phyloP scores from a whole-genome alignment of 2,888 invertebrate genomes.

The Cataglyphis livida region DNA sequence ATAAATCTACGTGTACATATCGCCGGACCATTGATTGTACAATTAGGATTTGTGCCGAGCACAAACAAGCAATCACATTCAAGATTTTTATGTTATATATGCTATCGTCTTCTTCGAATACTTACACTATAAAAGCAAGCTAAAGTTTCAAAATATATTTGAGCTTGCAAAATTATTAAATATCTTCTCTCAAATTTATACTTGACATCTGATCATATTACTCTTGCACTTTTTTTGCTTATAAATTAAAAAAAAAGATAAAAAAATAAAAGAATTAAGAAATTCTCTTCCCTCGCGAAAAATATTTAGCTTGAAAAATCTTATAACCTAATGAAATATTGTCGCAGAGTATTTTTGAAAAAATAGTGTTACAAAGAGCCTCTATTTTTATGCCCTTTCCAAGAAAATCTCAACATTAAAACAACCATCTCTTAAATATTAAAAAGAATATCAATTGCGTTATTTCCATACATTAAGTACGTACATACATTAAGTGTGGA shows the following conservation, averaged over 20 bases:
- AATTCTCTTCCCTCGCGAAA: not conserved
- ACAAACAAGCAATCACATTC: constrained; percentile 79
- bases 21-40: constrained; percentile 81
- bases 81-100: constrained; percentile 62
- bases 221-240: not conserved
- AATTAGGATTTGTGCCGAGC: constrained; percentile 78
- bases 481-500: too few relatives aligned
- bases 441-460: not conserved
- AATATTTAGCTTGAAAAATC: not conserved
- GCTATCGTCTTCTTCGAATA: not conserved
- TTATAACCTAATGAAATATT: not conserved
- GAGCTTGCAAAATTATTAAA: constrained; percentile 32
- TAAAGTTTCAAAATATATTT: constrained; percentile 22
- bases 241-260: not conserved
- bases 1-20: constrained; percentile 59
- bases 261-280: not conserved
- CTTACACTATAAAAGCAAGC: constrained; percentile 20
- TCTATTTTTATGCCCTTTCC: not conserved
- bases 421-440: not conserved
- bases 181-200: constrained; percentile 1
- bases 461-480: too few relatives aligned
- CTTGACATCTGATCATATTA: not conserved
- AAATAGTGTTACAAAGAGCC: not conserved
- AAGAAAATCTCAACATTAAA: not conserved
- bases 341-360: not conserved